A percentile compares a stretch with the other conserved stretches of the same genome.
phyloP scores from a whole-genome alignment of 2,888 invertebrate species.

The Thera obeliscata region DNA sequence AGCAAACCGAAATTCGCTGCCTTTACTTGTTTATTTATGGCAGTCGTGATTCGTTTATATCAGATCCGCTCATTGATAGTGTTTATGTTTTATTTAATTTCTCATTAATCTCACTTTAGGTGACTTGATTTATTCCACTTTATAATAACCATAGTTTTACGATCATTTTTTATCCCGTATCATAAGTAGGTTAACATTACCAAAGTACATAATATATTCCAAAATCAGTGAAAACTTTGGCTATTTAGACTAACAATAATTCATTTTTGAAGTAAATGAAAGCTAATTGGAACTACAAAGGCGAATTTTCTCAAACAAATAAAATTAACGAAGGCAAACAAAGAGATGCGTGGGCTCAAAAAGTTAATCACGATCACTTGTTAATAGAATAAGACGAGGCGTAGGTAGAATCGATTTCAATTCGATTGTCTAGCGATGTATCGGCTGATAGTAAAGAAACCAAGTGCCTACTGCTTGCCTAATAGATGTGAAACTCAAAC shows the following conservation, averaged over 20 bases:
- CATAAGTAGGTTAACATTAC: background rate
- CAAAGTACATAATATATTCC: background rate
- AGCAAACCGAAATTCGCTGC: slow-evolving; percentile 52
- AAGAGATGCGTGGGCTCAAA: slow-evolving; percentile 52
- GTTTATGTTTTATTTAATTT: slow-evolving; percentile 40
- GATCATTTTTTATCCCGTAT: background rate
- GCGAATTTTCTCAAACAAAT: slow-evolving; percentile 16
- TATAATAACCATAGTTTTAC: background rate
- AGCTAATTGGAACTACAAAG: slow-evolving; percentile 12
- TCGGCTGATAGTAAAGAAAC: slow-evolving; percentile 21
- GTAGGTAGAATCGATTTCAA: slow-evolving; percentile 68
- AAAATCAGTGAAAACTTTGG: background rate
- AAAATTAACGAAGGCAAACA: slow-evolving; percentile 37
- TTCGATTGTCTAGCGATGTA: slow-evolving; percentile 51
- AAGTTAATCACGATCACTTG: slow-evolving; percentile 54
- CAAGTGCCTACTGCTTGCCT: background rate
- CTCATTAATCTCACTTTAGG: slow-evolving; percentile 38
- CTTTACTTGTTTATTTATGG: slow-evolving; percentile 56
- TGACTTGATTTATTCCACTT: slow-evolving; percentile 24
- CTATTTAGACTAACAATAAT: background rate
- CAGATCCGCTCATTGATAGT: slow-evolving; percentile 42
- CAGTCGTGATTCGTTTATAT: slow-evolving; percentile 54
- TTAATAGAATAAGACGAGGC: slow-evolving; percentile 54
- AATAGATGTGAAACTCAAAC: slow-evolving; percentile 20
- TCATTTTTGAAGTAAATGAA: slow-evolving; percentile 3